Percentiles rank a stretch among this genome's conserved stretches.
Conservation (phyloP, 2,797 vertebrate species). For the Rhynchotus rufescens region DNA sequence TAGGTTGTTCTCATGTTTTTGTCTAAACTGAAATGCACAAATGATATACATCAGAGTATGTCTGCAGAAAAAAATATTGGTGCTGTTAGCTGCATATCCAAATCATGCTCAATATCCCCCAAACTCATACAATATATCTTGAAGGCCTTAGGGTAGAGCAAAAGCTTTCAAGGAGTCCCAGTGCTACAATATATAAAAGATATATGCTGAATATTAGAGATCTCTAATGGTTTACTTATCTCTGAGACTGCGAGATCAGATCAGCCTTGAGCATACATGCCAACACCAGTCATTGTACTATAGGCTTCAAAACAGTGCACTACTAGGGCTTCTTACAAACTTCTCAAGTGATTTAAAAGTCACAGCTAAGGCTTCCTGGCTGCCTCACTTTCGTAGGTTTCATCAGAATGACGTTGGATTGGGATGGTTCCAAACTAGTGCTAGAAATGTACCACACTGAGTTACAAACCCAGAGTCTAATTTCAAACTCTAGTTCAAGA, state of each 20-base stretch:
- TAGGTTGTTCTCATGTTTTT: not conserved
- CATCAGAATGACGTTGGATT: not conserved
- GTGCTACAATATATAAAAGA: not conserved
- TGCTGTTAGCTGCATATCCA: not conserved
- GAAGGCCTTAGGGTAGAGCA: not conserved
- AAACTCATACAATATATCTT: not conserved
- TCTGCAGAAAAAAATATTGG: not conserved
- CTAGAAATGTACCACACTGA: not conserved
- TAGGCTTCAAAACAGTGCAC: not conserved
- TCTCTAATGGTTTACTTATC: not conserved
- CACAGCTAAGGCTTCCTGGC: not conserved
- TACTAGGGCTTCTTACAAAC: not conserved
- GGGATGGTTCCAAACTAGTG: not conserved
- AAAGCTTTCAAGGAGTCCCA: not conserved
- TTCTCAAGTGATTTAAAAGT: not conserved
- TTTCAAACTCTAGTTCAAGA: not conserved
- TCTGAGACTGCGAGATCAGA: not conserved
- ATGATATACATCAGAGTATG: fast-evolving
- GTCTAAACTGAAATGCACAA: not conserved
- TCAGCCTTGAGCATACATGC: fast-evolving
- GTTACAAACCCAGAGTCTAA: not conserved
- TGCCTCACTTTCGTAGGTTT: not conserved
- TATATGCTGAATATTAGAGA: not conserved
- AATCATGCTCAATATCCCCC: not conserved
- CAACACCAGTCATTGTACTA: not conserved